Evolutionary conservation across 2,888 invertebrate genomes (phyloP).

Genomic region (Emesis furor): DNA sequence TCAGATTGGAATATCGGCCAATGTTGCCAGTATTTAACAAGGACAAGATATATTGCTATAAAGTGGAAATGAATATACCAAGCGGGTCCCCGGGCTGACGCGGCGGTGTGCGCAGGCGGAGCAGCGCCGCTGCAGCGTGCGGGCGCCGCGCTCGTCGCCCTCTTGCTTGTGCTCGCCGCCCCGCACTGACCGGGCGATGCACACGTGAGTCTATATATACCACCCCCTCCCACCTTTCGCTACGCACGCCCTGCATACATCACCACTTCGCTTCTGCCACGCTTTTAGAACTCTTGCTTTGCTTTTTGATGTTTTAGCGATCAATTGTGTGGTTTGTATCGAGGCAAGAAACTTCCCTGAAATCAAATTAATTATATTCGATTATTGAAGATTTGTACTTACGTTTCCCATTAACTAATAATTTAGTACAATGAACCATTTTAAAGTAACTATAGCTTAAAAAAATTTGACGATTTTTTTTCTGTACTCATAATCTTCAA

Average conservation of each 20-base stretch:
- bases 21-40: neutral
- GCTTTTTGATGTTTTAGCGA: constrained; percentile 31
- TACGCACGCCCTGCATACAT: constrained; percentile 54
- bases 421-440: no score
- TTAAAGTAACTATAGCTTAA: no score
- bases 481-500: no score
- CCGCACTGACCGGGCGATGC: constrained; percentile 89
- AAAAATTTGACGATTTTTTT: neutral
- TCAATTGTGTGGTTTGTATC: neutral
- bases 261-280: constrained; percentile 63
- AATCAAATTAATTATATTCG: neutral
- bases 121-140: constrained; percentile 85
- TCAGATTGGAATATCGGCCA: neutral
- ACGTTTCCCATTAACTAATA: no score
- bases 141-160: constrained; percentile 85
- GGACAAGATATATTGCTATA: constrained; percentile 49
- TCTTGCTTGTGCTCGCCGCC: constrained; percentile 87
- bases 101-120: constrained; percentile 88
- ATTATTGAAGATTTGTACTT: no score
- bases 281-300: constrained; percentile 32
- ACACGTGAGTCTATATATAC: constrained; percentile 86
- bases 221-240: constrained; percentile 57
- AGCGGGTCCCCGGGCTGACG: constrained; percentile 77
- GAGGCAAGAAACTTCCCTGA: neutral
- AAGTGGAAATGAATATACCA: constrained; percentile 64